phyloP scores from a whole-genome alignment of 2,888 invertebrate species.

The Eupithecia subumbrata region DNA sequence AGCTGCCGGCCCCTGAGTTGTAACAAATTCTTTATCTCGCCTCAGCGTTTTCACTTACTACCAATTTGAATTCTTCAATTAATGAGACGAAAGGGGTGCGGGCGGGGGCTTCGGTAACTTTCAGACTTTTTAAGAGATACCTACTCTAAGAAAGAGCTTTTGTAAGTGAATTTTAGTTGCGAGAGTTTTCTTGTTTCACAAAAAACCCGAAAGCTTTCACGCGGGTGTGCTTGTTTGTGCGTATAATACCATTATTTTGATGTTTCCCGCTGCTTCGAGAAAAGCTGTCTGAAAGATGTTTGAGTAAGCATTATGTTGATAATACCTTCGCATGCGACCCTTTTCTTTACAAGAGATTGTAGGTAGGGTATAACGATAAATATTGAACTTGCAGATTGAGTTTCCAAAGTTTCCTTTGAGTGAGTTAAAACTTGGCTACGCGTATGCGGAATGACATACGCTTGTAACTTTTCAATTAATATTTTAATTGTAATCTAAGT shows the following conservation, averaged over 20 bases:
- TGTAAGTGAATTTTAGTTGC: constrained; percentile 28
- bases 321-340: constrained; percentile 30
- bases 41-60: constrained; percentile 69
- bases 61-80: constrained; percentile 64
- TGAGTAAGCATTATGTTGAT: constrained; percentile 34
- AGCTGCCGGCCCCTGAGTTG: constrained; percentile 67
- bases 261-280: constrained; percentile 23
- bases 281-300: constrained; percentile 32
- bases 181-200: constrained; percentile 23
- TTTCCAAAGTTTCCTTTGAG: constrained; percentile 38
- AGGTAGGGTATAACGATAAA: constrained; percentile 30
- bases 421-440: constrained; percentile 36
- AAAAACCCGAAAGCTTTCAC: constrained; percentile 19
- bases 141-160: constrained; percentile 25
- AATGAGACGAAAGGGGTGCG: constrained; percentile 52
- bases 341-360: constrained; percentile 32
- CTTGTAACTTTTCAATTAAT: constrained; percentile 55
- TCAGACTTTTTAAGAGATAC: constrained; percentile 32
- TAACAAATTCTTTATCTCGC: constrained; percentile 78
- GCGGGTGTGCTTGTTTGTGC: constrained; percentile 22
- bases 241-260: constrained; percentile 29
- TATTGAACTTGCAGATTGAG: constrained; percentile 40
- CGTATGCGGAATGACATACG: constrained; percentile 32
- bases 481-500: constrained; percentile 69
- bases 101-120: constrained; percentile 38